A percentile compares a stretch with the other conserved stretches of the same genome.
Conservation (phyloP, 2,888 invertebrate genomes). For the Cephus spinipes region DNA sequence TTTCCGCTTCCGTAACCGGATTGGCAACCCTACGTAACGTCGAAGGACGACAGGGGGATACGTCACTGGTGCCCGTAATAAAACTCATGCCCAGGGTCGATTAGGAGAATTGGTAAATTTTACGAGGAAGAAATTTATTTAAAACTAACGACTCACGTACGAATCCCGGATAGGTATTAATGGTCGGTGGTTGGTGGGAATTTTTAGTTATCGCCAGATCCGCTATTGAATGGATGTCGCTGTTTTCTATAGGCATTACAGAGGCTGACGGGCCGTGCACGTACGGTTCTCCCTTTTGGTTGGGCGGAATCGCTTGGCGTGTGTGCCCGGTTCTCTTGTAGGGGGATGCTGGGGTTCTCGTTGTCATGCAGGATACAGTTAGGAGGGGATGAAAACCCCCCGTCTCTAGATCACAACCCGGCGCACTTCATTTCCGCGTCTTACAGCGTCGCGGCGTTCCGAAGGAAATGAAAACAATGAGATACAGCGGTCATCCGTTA, state of each 20-base stretch:
- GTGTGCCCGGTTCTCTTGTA: neutral
- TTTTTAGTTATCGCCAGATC: neutral
- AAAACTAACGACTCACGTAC: neutral
- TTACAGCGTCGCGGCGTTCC: slow-evolving; percentile 61
- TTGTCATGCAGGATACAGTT: slow-evolving; percentile 2
- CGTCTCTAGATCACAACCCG: slow-evolving; percentile 22
- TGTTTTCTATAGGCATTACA: neutral
- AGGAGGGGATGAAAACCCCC: slow-evolving; percentile 13
- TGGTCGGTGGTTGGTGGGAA: neutral
- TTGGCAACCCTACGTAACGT: neutral
- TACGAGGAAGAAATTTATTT: neutral
- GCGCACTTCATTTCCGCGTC: slow-evolving; percentile 63
- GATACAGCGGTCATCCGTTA: slow-evolving; percentile 68
- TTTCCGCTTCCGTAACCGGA: slow-evolving; percentile 8
- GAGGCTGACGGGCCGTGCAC: neutral
- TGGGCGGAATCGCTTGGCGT: neutral
- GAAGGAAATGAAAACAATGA: slow-evolving; percentile 68
- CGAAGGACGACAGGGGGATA: neutral
- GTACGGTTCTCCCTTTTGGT: neutral
- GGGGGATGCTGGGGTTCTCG: slow-evolving; percentile 2
- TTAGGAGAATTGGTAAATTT: neutral
- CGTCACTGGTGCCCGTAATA: neutral
- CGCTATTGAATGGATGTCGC: neutral
- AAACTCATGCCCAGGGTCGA: neutral
- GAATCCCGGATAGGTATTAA: neutral